A percentile compares a stretch with the other conserved stretches of the same genome.
These are phyloP conservation scores for Zalophus californianus DNA, from an alignment of 2,797 vertebrate genomes.

Conservation along the genomic window DNA sequence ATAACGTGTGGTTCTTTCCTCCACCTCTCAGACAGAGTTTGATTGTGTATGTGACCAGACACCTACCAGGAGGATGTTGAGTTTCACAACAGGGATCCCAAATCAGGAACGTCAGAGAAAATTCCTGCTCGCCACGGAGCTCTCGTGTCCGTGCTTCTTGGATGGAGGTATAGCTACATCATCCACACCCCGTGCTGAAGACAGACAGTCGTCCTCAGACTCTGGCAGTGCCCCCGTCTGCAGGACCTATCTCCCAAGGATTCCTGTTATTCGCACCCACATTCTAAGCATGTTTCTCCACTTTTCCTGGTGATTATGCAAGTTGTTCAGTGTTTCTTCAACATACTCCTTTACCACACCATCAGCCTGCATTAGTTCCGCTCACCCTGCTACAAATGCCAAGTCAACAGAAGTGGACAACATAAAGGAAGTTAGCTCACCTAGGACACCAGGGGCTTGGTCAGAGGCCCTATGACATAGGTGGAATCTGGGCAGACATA, in stretches of 20 bases:
- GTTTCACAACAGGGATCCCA: not conserved
- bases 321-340: not conserved
- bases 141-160: not conserved
- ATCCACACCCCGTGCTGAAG: not conserved
- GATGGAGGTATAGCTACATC: not conserved
- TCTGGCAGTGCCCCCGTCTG: too few relatives aligned
- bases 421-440: not conserved
- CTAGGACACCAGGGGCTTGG: not conserved
- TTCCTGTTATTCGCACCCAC: not conserved
- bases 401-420: not conserved
- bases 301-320: not conserved
- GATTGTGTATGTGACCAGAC: not conserved
- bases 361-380: not conserved
- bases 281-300: not conserved
- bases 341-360: not conserved
- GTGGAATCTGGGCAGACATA: not conserved
- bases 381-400: not conserved
- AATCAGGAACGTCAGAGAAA: not conserved
- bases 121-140: too few relatives aligned
- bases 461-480: rapidly evolving
- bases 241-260: not conserved
- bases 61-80: rapidly evolving
- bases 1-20: too few relatives aligned
- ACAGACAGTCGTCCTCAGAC: not conserved
- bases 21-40: not conserved